Base-by-base conservation (phyloP, 2,888 invertebrate genomes). In the Meganola albula region DNA sequence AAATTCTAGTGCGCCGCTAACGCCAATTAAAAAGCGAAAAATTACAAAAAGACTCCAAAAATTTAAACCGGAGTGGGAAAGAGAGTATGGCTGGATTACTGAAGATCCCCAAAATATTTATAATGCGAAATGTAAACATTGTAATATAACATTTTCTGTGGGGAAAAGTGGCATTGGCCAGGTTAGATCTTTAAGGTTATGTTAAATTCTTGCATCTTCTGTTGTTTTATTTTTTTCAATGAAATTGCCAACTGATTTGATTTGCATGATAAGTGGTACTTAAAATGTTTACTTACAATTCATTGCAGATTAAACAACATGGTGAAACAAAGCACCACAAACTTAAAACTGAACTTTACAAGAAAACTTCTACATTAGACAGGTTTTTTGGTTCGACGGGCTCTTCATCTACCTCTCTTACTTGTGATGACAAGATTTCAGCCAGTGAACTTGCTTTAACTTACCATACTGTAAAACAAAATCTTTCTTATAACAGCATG, bases 261-360 rank as follows among this genome's bases (percentile, higher is more conserved):
- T 12, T 5, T 16, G 16, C n/a, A 11, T 21, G 12, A 9, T 10
- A 12, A 3, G 8, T 16, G 4, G 16, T 16, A 16, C 16, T 16
- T 4, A 16, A 16, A 16, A 16, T 4, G 4, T 16, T 16, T 16
- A 16, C 4, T 5, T 5, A 16, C 16, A 16, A 6, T 16, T 16
- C 14, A 23, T 35, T 38, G 10, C 30, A 42, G 42, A 27, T 44
- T 30, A 40, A 40, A 33, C 38, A 41, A 27, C 40, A 41, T 24
- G 16, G 16, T 10, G 12, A 32, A 13, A 45, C 41, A 12, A 32
- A 42, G 29, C 16, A 40, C 12, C 31, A 33, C 33, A 39, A 30
- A 35, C n/a, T 18, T 4, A 45, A 42, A 37, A 12, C 25, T 12
- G 39, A 42, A 31, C 0, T 41, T 5, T 28, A 34, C 10, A 22